Conservation (phyloP, 2,888 invertebrate genomes). For the Latheticus oryzae region DNA sequence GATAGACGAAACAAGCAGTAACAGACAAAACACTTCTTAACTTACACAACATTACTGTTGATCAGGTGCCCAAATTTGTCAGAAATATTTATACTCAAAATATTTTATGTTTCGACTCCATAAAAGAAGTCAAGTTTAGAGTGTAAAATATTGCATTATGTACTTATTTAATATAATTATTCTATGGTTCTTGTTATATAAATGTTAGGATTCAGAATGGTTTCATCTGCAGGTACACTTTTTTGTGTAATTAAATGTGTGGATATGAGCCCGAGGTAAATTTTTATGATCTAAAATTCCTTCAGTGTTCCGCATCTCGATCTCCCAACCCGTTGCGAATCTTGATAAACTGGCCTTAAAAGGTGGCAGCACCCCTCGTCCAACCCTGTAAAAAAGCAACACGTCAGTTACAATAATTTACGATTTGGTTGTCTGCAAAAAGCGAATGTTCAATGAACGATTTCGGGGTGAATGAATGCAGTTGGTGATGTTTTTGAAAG, state of each 20-base stretch:
- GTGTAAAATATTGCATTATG: too few species aligned
- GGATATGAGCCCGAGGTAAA: too few species aligned
- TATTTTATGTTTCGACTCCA: too few species aligned
- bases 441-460: conserved; percentile 43
- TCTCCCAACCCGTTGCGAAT: conserved; percentile 1
- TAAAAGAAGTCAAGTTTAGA: too few species aligned
- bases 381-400: conserved; percentile 20
- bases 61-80: conserved; percentile 12
- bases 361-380: conserved; percentile 5
- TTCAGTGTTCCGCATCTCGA: too few species aligned
- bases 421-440: conserved; percentile 51
- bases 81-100: too few species aligned
- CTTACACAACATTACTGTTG: not conserved
- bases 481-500: conserved; percentile 35
- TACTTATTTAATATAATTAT: too few species aligned
- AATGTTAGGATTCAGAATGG: too few species aligned
- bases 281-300: too few species aligned
- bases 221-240: too few species aligned
- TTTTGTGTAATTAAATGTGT: too few species aligned
- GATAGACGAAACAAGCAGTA: conserved; percentile 1
- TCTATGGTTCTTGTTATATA: too few species aligned
- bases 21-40: conserved; percentile 5
- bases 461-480: conserved; percentile 50
- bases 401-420: conserved; percentile 46
- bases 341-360: conserved; percentile 1